Percentiles rank a stretch among this genome's conserved stretches.
phyloP scores from a whole-genome alignment of 2,113 vertebrate genomes.

The Gavia stellata region DNA sequence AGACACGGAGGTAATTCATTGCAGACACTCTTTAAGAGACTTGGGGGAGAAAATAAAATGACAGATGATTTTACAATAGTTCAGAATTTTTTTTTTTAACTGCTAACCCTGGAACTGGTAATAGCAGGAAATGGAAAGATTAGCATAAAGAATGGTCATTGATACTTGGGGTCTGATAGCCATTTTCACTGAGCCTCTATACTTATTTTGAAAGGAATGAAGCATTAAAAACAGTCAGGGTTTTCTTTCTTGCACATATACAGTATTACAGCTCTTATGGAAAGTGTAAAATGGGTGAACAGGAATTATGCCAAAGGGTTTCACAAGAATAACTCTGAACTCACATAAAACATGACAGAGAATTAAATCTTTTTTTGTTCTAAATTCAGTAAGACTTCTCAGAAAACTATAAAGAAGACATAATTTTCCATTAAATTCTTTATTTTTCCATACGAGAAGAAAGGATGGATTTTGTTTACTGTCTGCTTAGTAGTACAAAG shows the following conservation, averaged over 20 bases:
- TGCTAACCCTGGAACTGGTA: conserved; percentile 32
- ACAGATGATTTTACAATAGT: conserved; percentile 59
- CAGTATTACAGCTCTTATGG: not conserved
- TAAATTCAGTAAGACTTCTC: not conserved
- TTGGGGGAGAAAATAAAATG: conserved; percentile 47
- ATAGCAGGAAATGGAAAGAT: conserved; percentile 55
- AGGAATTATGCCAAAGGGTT: conserved; percentile 39
- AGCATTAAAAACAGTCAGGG: not conserved
- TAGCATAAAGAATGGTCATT: conserved; percentile 55
- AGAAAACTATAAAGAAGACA: not conserved
- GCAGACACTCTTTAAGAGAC: conserved; percentile 52
- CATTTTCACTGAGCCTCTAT: conserved; percentile 20
- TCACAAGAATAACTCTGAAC: not conserved
- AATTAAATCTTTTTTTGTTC: not conserved
- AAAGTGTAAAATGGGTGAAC: conserved; percentile 40
- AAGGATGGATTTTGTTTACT: not conserved
- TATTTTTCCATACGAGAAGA: not conserved
- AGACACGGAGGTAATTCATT: conserved; percentile 63
- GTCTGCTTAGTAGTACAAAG: not conserved
- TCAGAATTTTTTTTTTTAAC: conserved; percentile 11
- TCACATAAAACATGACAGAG: not conserved
- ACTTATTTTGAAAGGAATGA: conserved; percentile 30
- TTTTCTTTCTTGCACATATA: not conserved
- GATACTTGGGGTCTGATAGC: conserved; percentile 33
- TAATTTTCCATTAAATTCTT: not conserved